A percentile compares a stretch with the other conserved stretches of the same genome.
Conservation (phyloP, 2,113 vertebrate species). For the Manacus vitellinus region DNA sequence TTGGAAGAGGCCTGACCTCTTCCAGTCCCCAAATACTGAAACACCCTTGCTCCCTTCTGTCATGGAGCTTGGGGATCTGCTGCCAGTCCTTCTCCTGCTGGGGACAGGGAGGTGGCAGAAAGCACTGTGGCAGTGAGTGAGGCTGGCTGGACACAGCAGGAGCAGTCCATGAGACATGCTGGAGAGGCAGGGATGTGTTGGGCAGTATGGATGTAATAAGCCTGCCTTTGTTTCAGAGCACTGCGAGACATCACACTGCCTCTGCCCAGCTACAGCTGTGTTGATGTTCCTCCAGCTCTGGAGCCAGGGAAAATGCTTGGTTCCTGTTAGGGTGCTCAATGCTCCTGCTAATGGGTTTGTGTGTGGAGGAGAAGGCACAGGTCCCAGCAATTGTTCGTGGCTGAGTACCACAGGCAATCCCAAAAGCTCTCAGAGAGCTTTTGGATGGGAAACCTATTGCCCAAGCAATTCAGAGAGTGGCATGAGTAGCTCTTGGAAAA, state of each 20-base stretch:
- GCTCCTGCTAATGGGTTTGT: neutral
- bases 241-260: fast-evolving
- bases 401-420: neutral
- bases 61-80: neutral
- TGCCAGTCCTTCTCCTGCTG: neutral
- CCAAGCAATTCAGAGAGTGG: neutral
- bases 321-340: neutral
- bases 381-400: no score
- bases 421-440: neutral
- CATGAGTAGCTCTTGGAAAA: neutral
- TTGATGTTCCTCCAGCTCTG: neutral
- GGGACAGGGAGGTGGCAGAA: neutral
- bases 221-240: neutral
- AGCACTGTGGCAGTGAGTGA: neutral
- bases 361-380: neutral
- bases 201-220: fast-evolving
- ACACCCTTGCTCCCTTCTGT: neutral
- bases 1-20: neutral
- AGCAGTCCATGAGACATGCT: neutral
- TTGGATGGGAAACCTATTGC: fast-evolving
- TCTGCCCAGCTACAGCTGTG: neutral
- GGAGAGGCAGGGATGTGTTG: neutral
- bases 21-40: neutral
- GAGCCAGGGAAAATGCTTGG: neutral
- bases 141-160: neutral